These are phyloP conservation scores for Homarus gammarus DNA, from an alignment of 2,888 invertebrate genomes.

Conservation along the genomic window DNA sequence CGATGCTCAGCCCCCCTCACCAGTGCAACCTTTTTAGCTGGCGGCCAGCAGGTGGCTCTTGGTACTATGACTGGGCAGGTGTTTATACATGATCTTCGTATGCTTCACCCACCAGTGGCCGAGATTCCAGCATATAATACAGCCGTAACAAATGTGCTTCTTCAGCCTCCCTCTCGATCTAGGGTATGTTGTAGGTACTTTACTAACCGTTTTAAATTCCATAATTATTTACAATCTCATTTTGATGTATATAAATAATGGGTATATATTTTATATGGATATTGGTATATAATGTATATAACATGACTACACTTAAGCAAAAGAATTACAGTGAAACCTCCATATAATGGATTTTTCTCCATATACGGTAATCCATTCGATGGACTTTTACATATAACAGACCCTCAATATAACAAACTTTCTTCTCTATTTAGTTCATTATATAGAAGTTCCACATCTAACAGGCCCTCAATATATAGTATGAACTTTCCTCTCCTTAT, in stretches of 20 bases:
- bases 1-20: constrained; percentile 66
- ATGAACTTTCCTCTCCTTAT: too few species aligned
- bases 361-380: too few species aligned
- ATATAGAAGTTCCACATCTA: too few species aligned
- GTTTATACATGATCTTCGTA: constrained; percentile 79
- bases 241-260: too few species aligned
- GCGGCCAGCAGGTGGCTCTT: constrained; percentile 78
- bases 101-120: constrained; percentile 77
- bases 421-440: too few species aligned
- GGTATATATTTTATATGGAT: not conserved
- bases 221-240: not conserved
- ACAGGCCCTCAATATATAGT: too few species aligned
- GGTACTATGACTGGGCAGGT: constrained; percentile 79
- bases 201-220: not conserved
- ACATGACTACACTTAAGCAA: too few species aligned
- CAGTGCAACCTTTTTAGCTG: constrained; percentile 62
- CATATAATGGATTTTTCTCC: too few species aligned
- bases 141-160: constrained; percentile 42
- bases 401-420: too few species aligned
- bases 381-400: too few species aligned
- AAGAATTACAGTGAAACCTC: too few species aligned
- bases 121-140: constrained; percentile 53
- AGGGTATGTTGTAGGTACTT: constrained; percentile 9
- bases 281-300: not conserved
- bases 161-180: constrained; percentile 26